Base-by-base conservation (phyloP, 2,888 invertebrate species). In the Bellardia pandia region DNA sequence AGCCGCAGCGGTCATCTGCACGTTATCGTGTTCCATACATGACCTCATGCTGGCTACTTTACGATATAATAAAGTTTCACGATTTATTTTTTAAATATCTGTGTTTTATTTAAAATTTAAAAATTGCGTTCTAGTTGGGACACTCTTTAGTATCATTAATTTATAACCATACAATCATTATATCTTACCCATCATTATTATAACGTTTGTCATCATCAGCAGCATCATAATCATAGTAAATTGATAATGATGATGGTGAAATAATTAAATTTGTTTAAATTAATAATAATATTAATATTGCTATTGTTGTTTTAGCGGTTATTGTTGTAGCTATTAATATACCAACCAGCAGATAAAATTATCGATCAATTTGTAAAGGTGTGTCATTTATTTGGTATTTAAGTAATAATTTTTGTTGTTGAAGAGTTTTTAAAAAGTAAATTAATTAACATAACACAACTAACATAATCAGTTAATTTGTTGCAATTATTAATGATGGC, bases 401-500 rank as follows among this genome's bases (percentile, higher is more conserved):
- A 76, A 4, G n/a, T 56, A 56, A 14, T 33, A 23, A 62, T 51
- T 69, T 13, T 82, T 56, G 33, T 40, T 58, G 40, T 30, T 23
- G 33, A 71, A 71, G 37, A 56, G 37, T 56, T 56, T 16, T 60
- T 79, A 23, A 68, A 82, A 37, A 23, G 45, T 13, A 13, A 13
- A 45, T 45, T 45, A 45, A 45, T 45, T 85, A 62, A 11, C 42
- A 62, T 53, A 66, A 62, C 45, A 66, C 64, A 66, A 33, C 53
- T 33, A 53, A 56, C 56, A 76, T 75, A 75, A 69, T 85, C 69
- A 64, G 62, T 69, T 85, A 85, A 79, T 79, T 85, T 85, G 69
- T 69, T 62, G 75, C 79, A 75, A 75, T 85, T 75, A 79, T 71
- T 62, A 79, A 71, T 79, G 69, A 79, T 62, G 75, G 30, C 23